These are phyloP conservation scores for Thecophora atra DNA, from an alignment of 2,888 invertebrate species.

Conservation along the genomic window DNA sequence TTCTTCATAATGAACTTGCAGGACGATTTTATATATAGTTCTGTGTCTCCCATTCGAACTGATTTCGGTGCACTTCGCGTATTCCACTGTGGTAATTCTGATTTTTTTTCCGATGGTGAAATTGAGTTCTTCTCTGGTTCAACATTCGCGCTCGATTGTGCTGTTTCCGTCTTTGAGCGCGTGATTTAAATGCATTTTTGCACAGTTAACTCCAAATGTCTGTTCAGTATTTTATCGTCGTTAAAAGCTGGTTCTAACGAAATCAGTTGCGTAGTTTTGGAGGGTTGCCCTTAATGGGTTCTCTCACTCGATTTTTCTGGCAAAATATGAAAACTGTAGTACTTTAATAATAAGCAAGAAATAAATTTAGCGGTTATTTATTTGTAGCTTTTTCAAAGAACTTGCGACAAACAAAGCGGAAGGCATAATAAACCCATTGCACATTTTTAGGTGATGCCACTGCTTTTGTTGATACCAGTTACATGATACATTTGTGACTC, in stretches of 20 bases:
- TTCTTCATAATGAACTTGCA: conserved; percentile 33
- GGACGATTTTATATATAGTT: conserved; percentile 20
- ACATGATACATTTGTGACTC: too few relatives aligned
- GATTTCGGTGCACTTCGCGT: conserved; percentile 19
- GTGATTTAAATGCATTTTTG: conserved; percentile 52
- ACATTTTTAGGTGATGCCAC: too few relatives aligned
- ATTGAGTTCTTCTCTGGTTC: conserved; percentile 38
- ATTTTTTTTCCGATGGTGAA: not conserved
- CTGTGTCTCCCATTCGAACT: not conserved
- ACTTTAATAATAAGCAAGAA: too few relatives aligned
- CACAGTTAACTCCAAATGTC: not conserved
- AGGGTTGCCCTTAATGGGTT: not conserved
- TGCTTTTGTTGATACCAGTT: too few relatives aligned
- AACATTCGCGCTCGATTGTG: conserved; percentile 42
- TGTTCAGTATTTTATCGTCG: not conserved
- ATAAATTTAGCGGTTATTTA: too few relatives aligned
- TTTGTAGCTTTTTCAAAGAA: too few relatives aligned
- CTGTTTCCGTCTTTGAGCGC: conserved; percentile 44
- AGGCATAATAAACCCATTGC: too few relatives aligned
- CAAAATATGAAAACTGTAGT: too few relatives aligned
- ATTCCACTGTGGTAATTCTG: not conserved
- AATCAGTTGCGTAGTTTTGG: conserved; percentile 3
- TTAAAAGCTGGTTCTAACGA: not conserved
- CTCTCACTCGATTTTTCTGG: too few relatives aligned
- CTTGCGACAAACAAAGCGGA: too few relatives aligned